Evolutionary conservation across 2,113 vertebrate genomes (phyloP).

Genomic region (Caracal caracal): DNA sequence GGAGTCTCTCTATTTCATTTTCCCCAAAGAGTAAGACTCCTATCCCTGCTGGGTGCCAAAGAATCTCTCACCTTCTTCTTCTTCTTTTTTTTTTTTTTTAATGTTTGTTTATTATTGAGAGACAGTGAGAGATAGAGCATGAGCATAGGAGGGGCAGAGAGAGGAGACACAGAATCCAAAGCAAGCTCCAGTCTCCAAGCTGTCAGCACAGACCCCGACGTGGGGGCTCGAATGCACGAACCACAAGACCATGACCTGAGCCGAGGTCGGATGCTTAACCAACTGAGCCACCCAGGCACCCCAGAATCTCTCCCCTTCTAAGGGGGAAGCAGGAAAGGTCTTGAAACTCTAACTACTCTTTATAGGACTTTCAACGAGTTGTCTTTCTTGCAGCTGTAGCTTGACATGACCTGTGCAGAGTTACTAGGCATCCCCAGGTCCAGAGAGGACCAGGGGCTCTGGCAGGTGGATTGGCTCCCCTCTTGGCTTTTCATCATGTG

Average conservation of each 20-base stretch:
- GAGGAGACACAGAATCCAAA: no score
- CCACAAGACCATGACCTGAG: no score
- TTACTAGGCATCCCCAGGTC: not conserved
- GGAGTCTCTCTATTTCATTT: not conserved
- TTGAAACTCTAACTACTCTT: not conserved
- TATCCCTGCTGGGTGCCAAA: not conserved
- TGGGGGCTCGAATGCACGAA: no score
- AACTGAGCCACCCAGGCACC: no score
- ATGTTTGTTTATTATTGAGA: no score
- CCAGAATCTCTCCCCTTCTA: not conserved
- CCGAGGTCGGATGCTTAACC: no score
- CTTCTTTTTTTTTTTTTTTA: no score
- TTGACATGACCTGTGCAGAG: no score
- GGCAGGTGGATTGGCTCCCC: rapidly evolving
- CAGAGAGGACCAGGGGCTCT: not conserved
- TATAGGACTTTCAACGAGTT: not conserved
- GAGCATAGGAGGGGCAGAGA: no score
- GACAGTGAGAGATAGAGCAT: no score
- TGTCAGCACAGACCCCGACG: no score
- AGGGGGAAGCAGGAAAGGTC: not conserved
- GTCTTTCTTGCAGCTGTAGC: not conserved
- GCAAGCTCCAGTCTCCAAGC: no score
- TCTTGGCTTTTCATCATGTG: not conserved
- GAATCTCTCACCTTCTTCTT: not conserved
- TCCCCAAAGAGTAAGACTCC: not conserved